Percentiles rank a stretch among this genome's conserved stretches.
Evolutionary conservation across 1,140 invertebrate genomes (phyloP).

Genomic region (Cydia pomonella): DNA sequence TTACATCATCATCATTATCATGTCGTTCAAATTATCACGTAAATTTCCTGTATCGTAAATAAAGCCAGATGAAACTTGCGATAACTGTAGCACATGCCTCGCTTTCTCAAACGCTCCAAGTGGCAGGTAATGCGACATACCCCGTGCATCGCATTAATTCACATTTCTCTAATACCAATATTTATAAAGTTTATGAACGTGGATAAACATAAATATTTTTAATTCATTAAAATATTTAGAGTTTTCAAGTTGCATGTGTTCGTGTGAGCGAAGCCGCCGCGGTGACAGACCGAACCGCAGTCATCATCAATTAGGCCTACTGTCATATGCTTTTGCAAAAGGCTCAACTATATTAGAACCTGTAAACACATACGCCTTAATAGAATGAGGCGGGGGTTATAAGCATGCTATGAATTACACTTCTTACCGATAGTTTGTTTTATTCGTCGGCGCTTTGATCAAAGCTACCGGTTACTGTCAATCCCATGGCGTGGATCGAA

Average conservation of each 20-base stretch:
- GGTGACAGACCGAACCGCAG: slow-evolving; percentile 38
- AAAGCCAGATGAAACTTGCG: slow-evolving; percentile 12
- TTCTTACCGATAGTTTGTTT: slow-evolving; percentile 43
- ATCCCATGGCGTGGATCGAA: slow-evolving; percentile 46
- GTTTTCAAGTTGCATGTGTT: slow-evolving; percentile 14
- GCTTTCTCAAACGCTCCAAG: slow-evolving; percentile 25
- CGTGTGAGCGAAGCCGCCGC: slow-evolving; percentile 42
- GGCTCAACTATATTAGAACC: neutral
- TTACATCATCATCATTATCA: too few relatives aligned
- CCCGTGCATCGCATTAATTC: slow-evolving; percentile 9
- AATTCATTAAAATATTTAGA: slow-evolving; percentile 35
- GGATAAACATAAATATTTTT: slow-evolving; percentile 22
- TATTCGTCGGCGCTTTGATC: slow-evolving; percentile 44
- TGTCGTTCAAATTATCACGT: neutral
- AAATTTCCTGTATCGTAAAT: neutral
- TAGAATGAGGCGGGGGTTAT: neutral
- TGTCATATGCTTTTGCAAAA: neutral
- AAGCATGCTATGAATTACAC: slow-evolving; percentile 46
- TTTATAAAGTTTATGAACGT: slow-evolving; percentile 21
- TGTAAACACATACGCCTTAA: slow-evolving; percentile 5
- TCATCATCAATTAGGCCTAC: slow-evolving; percentile 48
- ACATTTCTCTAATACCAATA: slow-evolving; percentile 25
- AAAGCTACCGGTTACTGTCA: slow-evolving; percentile 41
- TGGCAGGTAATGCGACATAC: neutral
- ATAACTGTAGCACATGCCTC: slow-evolving; percentile 17